Conservation (phyloP, 2,797 vertebrate species). For the Silurus lanzhouensis region DNA sequence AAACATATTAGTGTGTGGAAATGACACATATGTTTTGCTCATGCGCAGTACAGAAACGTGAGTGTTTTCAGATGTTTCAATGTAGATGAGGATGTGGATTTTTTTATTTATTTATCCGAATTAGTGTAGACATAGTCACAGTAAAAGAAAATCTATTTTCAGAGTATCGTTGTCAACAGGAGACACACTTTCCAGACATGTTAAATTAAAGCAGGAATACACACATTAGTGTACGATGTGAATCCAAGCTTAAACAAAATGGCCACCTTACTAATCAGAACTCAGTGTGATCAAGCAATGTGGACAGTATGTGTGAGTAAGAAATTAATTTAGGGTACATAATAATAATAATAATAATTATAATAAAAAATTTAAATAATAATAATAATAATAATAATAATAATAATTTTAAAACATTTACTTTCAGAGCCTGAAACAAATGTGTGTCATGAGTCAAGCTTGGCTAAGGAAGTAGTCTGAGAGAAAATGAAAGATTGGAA, state of each 20-base stretch:
- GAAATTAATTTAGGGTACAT: too few species aligned
- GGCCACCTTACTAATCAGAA: neutral
- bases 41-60: too few species aligned
- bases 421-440: neutral
- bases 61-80: too few species aligned
- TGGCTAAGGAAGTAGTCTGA: neutral
- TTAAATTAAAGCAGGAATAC: neutral
- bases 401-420: neutral
- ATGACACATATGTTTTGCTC: too few species aligned
- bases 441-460: neutral
- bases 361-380: neutral
- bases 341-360: too few species aligned
- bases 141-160: neutral
- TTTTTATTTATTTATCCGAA: too few species aligned
- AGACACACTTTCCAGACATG: neutral
- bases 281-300: neutral
- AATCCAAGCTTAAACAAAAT: neutral
- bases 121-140: too few species aligned
- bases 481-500: neutral
- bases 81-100: too few species aligned
- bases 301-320: neutral
- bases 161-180: too few species aligned
- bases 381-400: neutral
- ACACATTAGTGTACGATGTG: neutral
- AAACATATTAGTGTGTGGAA: too few species aligned